Conservation (phyloP, 2,888 invertebrate species). For the Onthophagus sagittarius region DNA sequence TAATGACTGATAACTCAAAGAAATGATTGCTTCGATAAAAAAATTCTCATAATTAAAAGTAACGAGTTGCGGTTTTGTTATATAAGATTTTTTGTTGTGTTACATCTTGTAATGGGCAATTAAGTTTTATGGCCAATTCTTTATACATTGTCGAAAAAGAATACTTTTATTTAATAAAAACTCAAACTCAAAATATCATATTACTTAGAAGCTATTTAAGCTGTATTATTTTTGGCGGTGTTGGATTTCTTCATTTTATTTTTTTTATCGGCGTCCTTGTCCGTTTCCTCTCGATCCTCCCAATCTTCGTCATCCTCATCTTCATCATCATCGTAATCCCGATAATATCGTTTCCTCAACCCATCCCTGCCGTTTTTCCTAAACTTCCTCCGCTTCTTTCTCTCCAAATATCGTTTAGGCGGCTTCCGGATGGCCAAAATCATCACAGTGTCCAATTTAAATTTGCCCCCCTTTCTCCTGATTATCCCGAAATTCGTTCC, state of each 20-base stretch:
- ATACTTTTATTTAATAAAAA: too few species aligned
- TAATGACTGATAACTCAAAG: too few species aligned
- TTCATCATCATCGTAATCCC: not conserved
- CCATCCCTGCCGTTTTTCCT: not conserved
- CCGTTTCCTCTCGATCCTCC: not conserved
- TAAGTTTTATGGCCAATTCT: too few species aligned
- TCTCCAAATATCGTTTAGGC: not conserved
- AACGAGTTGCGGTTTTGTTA: too few species aligned
- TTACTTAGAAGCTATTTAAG: not conserved
- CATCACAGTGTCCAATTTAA: slow-evolving; percentile 16
- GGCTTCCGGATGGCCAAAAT: slow-evolving; percentile 6
- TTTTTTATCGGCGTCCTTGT: not conserved
- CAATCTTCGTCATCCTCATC: not conserved
- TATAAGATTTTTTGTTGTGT: too few species aligned
- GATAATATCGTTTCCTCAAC: too few species aligned
- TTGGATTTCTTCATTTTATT: not conserved
- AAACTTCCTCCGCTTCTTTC: not conserved
- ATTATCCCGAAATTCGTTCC: slow-evolving; percentile 18
- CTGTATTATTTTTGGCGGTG: not conserved
- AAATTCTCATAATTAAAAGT: too few species aligned
- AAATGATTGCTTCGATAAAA: too few species aligned
- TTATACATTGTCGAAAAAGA: too few species aligned
- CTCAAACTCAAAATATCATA: not conserved
- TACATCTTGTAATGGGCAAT: too few species aligned
- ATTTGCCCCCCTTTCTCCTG: slow-evolving; percentile 11